These are phyloP conservation scores for Pasiphila rectangulata DNA, from an alignment of 2,888 invertebrate genomes.

Conservation along the genomic window DNA sequence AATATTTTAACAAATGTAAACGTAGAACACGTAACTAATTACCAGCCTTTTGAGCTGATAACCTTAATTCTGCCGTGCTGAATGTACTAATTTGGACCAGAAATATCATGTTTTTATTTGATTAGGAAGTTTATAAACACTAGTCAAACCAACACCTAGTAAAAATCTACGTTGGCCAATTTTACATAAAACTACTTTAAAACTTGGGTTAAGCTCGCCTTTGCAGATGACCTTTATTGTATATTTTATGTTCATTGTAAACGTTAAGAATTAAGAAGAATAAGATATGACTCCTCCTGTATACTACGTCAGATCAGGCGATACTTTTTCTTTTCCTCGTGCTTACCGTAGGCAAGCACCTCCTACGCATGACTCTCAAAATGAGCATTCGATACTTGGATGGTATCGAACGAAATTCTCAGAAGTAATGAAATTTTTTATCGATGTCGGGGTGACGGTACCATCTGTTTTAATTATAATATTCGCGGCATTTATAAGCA, in stretches of 20 bases:
- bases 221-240: too few relatives aligned
- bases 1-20: background rate
- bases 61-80: slow-evolving; percentile 20
- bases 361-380: slow-evolving; percentile 14
- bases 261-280: too few relatives aligned
- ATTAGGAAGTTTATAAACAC: too few relatives aligned
- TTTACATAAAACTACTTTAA: too few relatives aligned
- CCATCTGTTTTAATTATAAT: too few relatives aligned
- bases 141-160: too few relatives aligned
- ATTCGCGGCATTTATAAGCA: too few relatives aligned
- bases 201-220: too few relatives aligned
- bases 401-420: background rate
- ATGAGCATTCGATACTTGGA: background rate
- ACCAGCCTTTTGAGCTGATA: slow-evolving; percentile 18
- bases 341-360: slow-evolving; percentile 1
- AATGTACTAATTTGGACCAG: slow-evolving; percentile 22
- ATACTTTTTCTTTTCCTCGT: slow-evolving; percentile 3
- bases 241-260: too few relatives aligned
- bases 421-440: background rate
- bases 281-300: too few relatives aligned
- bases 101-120: slow-evolving; percentile 6
- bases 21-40: slow-evolving; percentile 15
- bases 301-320: too few relatives aligned
- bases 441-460: background rate
- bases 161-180: too few relatives aligned